phyloP scores from a whole-genome alignment of 2,888 invertebrate species.

The Hyppa rectilinea region DNA sequence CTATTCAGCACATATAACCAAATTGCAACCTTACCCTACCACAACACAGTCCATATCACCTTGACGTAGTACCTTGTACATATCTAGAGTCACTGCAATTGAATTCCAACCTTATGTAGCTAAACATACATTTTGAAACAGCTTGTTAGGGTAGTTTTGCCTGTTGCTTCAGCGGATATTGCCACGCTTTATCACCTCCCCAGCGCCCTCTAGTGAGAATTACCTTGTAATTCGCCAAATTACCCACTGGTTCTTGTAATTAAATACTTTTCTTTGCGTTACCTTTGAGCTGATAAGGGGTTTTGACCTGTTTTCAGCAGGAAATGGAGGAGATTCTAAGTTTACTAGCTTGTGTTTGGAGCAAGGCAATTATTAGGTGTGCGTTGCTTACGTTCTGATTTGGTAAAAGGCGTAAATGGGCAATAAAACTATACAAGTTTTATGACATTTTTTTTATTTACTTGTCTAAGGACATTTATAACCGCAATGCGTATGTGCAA shows the following conservation, averaged over 20 bases:
- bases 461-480: too few species aligned
- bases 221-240: conserved; percentile 88
- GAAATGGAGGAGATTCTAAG: conserved; percentile 5
- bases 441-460: too few species aligned
- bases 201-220: conserved; percentile 83
- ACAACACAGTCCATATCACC: conserved; percentile 13
- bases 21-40: conserved; percentile 38
- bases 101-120: conserved; percentile 8
- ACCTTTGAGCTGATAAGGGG: conserved; percentile 51
- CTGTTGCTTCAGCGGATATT: conserved; percentile 88
- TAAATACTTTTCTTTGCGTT: conserved; percentile 80
- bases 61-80: conserved; percentile 3
- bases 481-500: too few species aligned
- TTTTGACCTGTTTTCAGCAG: conserved; percentile 34
- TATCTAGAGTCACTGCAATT: neutral
- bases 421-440: neutral
- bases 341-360: conserved; percentile 11
- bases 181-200: conserved; percentile 80
- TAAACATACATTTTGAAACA: conserved; percentile 20
- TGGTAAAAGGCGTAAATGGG: neutral
- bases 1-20: neutral
- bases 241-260: conserved; percentile 84
- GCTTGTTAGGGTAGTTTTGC: conserved; percentile 63
- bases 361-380: neutral
- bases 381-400: neutral